A percentile compares a stretch with the other conserved stretches of the same genome.
These are phyloP conservation scores for Mirza zaza DNA, from an alignment of 2,113 vertebrate genomes.

Conservation along the genomic window DNA sequence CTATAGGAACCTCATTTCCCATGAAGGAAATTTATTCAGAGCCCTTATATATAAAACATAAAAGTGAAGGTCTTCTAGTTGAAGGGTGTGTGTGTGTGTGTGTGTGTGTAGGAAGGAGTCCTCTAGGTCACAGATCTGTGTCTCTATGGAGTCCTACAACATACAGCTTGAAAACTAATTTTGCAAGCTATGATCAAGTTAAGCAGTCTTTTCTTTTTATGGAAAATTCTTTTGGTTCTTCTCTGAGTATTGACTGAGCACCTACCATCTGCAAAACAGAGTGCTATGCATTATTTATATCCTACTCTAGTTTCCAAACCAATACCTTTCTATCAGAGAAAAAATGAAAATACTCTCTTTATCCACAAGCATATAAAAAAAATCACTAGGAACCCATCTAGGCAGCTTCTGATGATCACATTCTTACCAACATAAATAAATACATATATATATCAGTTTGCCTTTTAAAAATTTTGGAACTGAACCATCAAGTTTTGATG, in stretches of 20 bases:
- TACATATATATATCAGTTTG: not conserved
- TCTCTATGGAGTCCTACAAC: not conserved
- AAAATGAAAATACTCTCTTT: not conserved
- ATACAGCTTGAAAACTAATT: not conserved
- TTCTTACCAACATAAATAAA: not conserved
- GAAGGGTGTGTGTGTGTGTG: not conserved
- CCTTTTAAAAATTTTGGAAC: not conserved
- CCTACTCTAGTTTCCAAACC: not conserved
- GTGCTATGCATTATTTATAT: not conserved
- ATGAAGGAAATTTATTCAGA: not conserved
- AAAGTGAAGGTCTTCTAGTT: not conserved
- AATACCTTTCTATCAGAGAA: not conserved
- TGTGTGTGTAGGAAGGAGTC: not conserved
- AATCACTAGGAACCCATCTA: not conserved
- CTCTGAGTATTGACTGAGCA: not conserved
- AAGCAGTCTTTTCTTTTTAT: not conserved
- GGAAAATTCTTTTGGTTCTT: conserved; percentile 2
- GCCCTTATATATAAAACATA: not conserved
- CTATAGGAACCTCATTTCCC: not conserved
- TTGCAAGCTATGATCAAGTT: not conserved
- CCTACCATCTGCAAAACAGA: not conserved
- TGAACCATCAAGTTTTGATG: not conserved
- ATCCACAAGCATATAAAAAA: not conserved
- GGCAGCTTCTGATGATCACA: not conserved
- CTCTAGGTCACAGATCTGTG: not conserved